A percentile compares a stretch with the other conserved stretches of the same genome.
Conservation (phyloP, 2,113 vertebrate genomes). For the Maccullochella peelii region DNA sequence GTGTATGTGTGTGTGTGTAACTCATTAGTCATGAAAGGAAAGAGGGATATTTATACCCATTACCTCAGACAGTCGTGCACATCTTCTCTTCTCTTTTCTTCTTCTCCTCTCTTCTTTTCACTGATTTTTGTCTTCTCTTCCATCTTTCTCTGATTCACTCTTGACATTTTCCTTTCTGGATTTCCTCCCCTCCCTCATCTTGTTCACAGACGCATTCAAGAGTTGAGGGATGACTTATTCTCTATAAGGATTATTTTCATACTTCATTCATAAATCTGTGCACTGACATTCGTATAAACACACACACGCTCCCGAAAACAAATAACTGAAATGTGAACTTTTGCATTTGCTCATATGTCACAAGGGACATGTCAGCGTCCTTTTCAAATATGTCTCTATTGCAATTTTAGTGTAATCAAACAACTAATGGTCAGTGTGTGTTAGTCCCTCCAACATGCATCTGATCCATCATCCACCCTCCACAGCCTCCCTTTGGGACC, state of each 20-base stretch:
- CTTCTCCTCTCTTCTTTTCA: background rate
- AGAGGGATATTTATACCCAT: slow-evolving; percentile 63
- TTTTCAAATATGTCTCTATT: background rate
- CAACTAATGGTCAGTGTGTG: background rate
- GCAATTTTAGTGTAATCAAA: slow-evolving; percentile 8
- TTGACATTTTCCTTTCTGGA: background rate
- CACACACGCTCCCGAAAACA: background rate
- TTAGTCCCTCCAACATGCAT: slow-evolving; percentile 11
- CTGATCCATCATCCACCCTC: slow-evolving; percentile 14
- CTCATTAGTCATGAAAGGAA: slow-evolving; percentile 49
- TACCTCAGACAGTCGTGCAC: slow-evolving; percentile 47
- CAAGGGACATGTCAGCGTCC: too few species aligned
- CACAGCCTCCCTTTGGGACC: slow-evolving; percentile 27
- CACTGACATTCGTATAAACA: background rate
- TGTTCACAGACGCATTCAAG: slow-evolving; percentile 19
- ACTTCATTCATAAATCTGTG: slow-evolving; percentile 37
- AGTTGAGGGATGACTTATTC: slow-evolving; percentile 5
- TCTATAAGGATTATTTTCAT: slow-evolving; percentile 4
- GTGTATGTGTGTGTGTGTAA: slow-evolving; percentile 20
- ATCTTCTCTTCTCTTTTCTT: slow-evolving; percentile 13
- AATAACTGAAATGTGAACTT: background rate
- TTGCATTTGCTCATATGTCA: background rate
- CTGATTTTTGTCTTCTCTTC: too few species aligned
- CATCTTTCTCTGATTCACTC: slow-evolving; percentile 4
- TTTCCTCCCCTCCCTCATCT: background rate